These are phyloP conservation scores for Bombycilla garrulus DNA, from an alignment of 2,113 vertebrate species.

Conservation along the genomic window DNA sequence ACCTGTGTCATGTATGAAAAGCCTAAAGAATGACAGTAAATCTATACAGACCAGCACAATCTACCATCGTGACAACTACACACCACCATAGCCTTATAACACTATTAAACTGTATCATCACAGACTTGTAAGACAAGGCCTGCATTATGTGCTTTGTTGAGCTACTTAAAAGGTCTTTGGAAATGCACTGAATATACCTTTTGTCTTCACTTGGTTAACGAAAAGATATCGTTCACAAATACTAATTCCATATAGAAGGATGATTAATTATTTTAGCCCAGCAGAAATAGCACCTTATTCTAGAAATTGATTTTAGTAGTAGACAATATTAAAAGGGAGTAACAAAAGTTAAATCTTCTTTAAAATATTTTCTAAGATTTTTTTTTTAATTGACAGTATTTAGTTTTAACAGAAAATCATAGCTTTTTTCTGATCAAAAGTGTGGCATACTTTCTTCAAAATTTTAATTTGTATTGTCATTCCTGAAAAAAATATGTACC, in stretches of 20 bases:
- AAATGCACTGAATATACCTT: background rate
- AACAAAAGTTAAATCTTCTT: background rate
- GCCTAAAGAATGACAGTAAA: conserved; percentile 80
- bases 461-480: background rate
- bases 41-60: conserved; percentile 76
- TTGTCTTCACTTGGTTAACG: background rate
- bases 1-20: conserved; percentile 70
- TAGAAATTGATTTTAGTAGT: background rate
- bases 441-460: background rate
- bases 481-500: background rate
- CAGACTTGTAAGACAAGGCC: conserved; percentile 64
- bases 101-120: conserved; percentile 72
- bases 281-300: background rate
- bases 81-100: conserved; percentile 70
- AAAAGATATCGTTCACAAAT: conserved; percentile 10
- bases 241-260: background rate
- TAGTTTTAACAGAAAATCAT: background rate
- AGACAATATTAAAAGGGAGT: background rate
- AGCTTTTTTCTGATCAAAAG: background rate
- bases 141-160: conserved; percentile 47
- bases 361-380: background rate
- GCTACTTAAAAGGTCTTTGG: conserved; percentile 22
- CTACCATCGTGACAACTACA: conserved; percentile 74
- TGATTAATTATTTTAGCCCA: background rate
- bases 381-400: background rate